A percentile compares a stretch with the other conserved stretches of the same genome.
Evolutionary conservation across 2,113 vertebrate species (phyloP).

Genomic region (Toxotes chatareus): DNA sequence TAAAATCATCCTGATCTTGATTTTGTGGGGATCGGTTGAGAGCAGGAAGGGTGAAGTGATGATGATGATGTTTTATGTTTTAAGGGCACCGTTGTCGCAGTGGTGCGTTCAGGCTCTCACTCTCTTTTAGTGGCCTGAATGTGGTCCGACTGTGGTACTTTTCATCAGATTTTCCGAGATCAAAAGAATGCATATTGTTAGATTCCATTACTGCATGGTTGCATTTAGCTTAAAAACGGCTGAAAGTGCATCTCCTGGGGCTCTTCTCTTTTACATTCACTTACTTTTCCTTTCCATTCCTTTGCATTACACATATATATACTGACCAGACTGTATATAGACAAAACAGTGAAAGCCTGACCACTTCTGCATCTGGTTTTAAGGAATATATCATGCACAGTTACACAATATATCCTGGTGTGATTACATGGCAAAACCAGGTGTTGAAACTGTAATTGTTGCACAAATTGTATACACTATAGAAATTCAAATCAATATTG

Average conservation of each 20-base stretch:
- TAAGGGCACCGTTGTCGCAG: not conserved
- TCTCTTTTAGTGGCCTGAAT: not conserved
- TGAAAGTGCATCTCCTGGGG: not conserved
- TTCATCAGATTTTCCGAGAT: not conserved
- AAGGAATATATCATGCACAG: not conserved
- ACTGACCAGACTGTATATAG: not conserved
- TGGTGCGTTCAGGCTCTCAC: not conserved
- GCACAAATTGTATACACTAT: not conserved
- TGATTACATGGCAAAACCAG: not conserved
- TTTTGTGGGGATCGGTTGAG: no score
- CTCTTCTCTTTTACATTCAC: not conserved
- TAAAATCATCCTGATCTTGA: not conserved
- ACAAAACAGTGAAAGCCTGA: not conserved
- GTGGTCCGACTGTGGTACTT: not conserved
- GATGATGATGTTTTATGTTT: no score
- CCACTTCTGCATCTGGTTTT: not conserved
- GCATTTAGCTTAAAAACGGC: not conserved
- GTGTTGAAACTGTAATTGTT: not conserved
- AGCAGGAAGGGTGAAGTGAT: no score
- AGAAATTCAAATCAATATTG: slow-evolving; percentile 8
- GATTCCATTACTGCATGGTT: not conserved
- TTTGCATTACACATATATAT: not conserved
- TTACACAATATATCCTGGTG: not conserved
- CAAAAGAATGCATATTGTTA: not conserved
- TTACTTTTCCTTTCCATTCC: not conserved